Evolutionary conservation across 2,797 vertebrate species (phyloP), one percentile per base, ranked within the genome.

Genomic region (Acrocephalus scirpaceus): DNA sequence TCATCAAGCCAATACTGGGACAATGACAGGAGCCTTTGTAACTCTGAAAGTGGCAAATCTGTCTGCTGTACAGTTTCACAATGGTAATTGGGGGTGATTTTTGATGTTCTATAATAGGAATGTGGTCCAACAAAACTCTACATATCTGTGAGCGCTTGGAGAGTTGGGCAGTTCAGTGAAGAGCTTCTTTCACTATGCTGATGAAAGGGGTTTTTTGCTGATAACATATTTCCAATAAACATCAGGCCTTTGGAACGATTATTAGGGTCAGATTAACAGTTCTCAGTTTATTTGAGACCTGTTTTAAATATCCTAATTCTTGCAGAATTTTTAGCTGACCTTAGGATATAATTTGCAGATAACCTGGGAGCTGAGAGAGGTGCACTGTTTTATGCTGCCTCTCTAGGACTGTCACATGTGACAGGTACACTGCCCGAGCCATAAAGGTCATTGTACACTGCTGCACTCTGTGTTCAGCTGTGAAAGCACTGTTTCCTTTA

Each of bases 111-210:
- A 1, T 77, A 60, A 16, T n/a, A 56, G 14, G 13, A 73, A 40
- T 51, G 13, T 44, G 74, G 17, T 70, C 44, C 56, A 70, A 36
- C 34, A 79, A 75, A 75, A 44, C 21, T 89, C 27, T 44, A 15
- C 7, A 1, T 51, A 34, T 16, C 16, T 51, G 16, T 74, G 45
- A 60, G 16, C 0, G 0, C 40, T 36, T 74, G 53, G 30, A 51
- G 21, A 44, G 27, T 36, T 80, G 65, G 10, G 25, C 25, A 48
- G 20, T 75, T 81, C 54, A 64, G 12, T 53, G 36, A 40, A 34
- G 27, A 71, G 10, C 21, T 74, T 61, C 29, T 91, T 72, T 51
- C 36, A 25, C 84, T 53, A 64, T 7, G 20, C 44, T 74, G 40
- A 32, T 71, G 36, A 23, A 67, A 53, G 38, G 10, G 64, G 51